These are phyloP conservation scores for Gymnocypris eckloni DNA, from an alignment of 2,797 vertebrate species.

Conservation along the genomic window DNA sequence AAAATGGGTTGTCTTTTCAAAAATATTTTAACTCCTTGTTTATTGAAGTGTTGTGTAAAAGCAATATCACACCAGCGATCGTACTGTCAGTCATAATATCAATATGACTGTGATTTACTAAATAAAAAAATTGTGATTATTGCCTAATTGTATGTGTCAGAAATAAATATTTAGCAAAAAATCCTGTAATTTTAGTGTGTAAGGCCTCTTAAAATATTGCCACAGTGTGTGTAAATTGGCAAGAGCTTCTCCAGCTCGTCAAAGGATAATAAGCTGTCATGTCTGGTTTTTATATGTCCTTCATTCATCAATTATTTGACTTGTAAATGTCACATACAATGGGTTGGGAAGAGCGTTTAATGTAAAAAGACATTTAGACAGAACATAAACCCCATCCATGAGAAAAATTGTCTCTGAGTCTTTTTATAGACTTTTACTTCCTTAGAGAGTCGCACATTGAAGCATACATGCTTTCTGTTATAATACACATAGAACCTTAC, in stretches of 20 bases:
- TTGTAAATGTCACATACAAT: neutral
- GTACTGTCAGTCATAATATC: neutral
- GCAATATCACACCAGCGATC: neutral
- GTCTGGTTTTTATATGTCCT: neutral
- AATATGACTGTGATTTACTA: neutral
- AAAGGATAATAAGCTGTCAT: neutral
- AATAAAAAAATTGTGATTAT: neutral
- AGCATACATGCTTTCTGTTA: constrained; percentile 7
- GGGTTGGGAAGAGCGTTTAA: neutral
- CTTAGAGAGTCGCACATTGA: constrained; percentile 10
- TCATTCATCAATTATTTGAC: neutral
- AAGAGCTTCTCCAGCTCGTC: neutral
- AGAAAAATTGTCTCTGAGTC: constrained; percentile 15
- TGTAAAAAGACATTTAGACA: constrained; percentile 15
- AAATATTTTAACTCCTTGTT: neutral
- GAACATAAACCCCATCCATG: neutral
- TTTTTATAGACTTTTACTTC: constrained; percentile 26
- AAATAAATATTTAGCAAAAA: neutral
- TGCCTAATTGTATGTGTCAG: neutral
- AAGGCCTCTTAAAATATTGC: neutral
- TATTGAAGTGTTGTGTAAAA: neutral
- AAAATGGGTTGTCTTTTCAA: neutral
- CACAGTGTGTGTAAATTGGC: neutral
- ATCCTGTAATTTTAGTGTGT: neutral
- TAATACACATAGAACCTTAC: constrained; percentile 36